phyloP scores from a whole-genome alignment of 1,140 invertebrate species.

The Orius laevigatus region DNA sequence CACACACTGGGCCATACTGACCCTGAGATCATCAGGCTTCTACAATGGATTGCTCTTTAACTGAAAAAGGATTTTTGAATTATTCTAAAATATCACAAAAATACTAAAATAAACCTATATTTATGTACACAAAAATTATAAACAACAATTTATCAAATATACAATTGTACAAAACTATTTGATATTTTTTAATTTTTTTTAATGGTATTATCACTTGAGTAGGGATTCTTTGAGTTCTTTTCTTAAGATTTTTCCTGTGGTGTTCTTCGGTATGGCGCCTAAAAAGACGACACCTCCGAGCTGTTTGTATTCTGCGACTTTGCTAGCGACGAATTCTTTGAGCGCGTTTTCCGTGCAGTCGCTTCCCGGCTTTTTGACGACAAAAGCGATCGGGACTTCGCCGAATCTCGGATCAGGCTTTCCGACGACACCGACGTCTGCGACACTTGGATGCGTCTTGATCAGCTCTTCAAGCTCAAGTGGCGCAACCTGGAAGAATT shows the following conservation, averaged over 20 bases:
- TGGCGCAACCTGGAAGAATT: conserved; percentile 34
- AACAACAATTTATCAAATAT: too few relatives aligned
- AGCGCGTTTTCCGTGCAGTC: conserved; percentile 32
- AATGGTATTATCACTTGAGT: too few relatives aligned
- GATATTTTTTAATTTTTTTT: too few relatives aligned
- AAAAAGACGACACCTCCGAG: conserved; percentile 51
- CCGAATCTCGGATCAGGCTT: conserved; percentile 43
- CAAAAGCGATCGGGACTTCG: conserved; percentile 42
- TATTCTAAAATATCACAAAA: too few relatives aligned
- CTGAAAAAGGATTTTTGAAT: too few relatives aligned
- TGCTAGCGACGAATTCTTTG: conserved; percentile 33
- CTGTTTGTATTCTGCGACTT: conserved; percentile 48
- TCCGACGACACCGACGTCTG: conserved; percentile 56
- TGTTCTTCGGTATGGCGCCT: conserved; percentile 51
- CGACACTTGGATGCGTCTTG: conserved; percentile 41
- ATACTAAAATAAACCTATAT: too few relatives aligned
- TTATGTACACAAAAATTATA: too few relatives aligned
- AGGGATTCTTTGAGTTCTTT: conserved; percentile 32
- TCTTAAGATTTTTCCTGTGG: conserved; percentile 58
- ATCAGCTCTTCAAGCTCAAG: conserved; percentile 56
- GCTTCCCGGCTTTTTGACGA: conserved; percentile 36
- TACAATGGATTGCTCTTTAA: too few relatives aligned
- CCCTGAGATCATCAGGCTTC: too few relatives aligned
- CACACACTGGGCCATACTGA: too few relatives aligned
- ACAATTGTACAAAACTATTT: too few relatives aligned